Base-by-base conservation (phyloP, 2,888 invertebrate genomes). In the Eristalis arbustorum region DNA sequence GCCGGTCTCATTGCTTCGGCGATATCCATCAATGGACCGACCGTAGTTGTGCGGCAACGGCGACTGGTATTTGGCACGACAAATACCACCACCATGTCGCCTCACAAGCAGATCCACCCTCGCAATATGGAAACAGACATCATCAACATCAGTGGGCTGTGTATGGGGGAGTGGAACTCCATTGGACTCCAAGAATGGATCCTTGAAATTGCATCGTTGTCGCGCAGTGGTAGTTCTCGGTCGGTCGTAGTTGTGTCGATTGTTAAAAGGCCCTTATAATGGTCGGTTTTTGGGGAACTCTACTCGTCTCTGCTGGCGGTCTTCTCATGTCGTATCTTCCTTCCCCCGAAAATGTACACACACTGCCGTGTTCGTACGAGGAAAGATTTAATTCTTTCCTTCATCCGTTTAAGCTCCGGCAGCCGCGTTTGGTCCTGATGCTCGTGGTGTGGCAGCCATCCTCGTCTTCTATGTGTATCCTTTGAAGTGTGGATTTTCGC, bases 21-120 rank as follows among this genome's bases (percentile, higher is more conserved):
- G 67, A 75, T 87, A 79, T 83, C 63, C 72, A 78, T 87, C 87
- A 83, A 83, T 78, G 83, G 72, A 66, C 74, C 68, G 81, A 83
- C 76, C 76, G 25, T 37, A 57, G 57, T 13, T 40, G 61, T 57
- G 59, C 37, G 64, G 49, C 49, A 49, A 8, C 49, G 49, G 49
- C 49, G 49, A 18, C 49, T 49, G 49, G 37, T 37, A 59, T 37
- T 68, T 64, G 71, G 40, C 23, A 13, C 31, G 73, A 56, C 40
- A 56, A 75, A 49, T 42, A 57, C 31, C 49, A 69, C 49, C 5
- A 56, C n/a, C 37, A 14, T 56, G 14, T 63, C 73, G 68, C 71
- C 71, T 72, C 40, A 68, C 57, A 72, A 68, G 28, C 66, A 37
- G 18, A 81, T 64, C n/a, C 62, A 66, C 57, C 67, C 62, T 57